These are phyloP conservation scores for Junonia oenone DNA, from an alignment of 2,888 invertebrate species.

Conservation along the genomic window DNA sequence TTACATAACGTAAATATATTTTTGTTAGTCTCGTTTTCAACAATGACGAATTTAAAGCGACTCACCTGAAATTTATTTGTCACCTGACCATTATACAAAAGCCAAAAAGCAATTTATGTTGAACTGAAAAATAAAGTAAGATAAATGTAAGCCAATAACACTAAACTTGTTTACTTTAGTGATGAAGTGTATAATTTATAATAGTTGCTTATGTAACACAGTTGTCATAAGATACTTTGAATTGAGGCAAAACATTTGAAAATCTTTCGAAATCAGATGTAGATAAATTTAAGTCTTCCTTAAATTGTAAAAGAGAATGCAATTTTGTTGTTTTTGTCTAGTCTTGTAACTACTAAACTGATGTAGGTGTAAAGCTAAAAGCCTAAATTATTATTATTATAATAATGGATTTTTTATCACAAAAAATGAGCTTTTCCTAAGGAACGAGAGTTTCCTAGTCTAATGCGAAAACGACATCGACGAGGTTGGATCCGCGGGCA, in stretches of 20 bases:
- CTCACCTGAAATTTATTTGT: slow-evolving; percentile 48
- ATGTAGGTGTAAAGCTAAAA: no score
- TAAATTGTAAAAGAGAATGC: no score
- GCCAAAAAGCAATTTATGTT: slow-evolving; percentile 46
- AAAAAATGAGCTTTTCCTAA: no score
- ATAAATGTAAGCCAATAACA: slow-evolving; percentile 13
- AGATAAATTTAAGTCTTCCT: no score
- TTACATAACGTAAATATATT: slow-evolving; percentile 1
- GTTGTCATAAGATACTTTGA: not conserved
- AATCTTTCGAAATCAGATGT: not conserved
- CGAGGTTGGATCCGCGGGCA: no score
- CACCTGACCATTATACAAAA: slow-evolving; percentile 56
- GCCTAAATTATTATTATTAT: no score
- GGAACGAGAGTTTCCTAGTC: no score
- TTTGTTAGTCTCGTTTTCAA: slow-evolving; percentile 9
- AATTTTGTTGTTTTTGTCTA: no score
- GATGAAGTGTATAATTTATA: slow-evolving; percentile 15
- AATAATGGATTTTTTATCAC: no score
- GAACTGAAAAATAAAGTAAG: slow-evolving; percentile 16
- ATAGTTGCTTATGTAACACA: not conserved
- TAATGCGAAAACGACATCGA: no score
- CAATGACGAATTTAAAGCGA: slow-evolving; percentile 5
- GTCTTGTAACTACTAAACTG: no score
- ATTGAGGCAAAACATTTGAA: not conserved
- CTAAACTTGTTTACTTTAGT: slow-evolving; percentile 12